Conservation (phyloP, 2,113 vertebrate species). For the Orientallactaga bullata region DNA sequence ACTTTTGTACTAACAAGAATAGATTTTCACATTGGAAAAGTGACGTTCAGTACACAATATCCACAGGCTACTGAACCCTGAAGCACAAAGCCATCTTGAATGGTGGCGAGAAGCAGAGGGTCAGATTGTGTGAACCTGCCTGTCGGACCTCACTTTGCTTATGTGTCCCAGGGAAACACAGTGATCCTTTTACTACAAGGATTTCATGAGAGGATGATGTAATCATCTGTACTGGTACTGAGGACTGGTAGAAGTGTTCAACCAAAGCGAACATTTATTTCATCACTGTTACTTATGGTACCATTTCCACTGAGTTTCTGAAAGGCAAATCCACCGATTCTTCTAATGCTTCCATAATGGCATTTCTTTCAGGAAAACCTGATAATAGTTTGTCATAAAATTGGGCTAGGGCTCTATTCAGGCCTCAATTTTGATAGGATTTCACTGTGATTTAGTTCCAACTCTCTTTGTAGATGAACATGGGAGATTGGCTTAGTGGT, state of each 20-base stretch:
- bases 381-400: constrained; percentile 41
- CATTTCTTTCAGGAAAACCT: constrained; percentile 62
- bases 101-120: not conserved
- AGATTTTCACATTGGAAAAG: not conserved
- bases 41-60: not conserved
- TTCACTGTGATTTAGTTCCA: not conserved
- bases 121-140: not conserved
- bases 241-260: not conserved
- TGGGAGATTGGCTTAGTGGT: not conserved
- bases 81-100: fast-evolving
- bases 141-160: not conserved
- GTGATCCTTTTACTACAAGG: not conserved
- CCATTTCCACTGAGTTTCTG: constrained; percentile 49
- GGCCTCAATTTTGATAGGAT: not conserved
- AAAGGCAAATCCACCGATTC: constrained; percentile 12
- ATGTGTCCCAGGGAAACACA: not conserved
- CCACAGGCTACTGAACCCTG: too few species aligned
- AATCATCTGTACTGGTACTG: not conserved
- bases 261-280: constrained; percentile 36
- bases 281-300: constrained; percentile 53
- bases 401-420: not conserved
- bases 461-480: not conserved
- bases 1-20: not conserved
- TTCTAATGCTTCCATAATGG: constrained; percentile 44
- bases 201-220: constrained; percentile 4